Conservation (phyloP, 2,888 invertebrate species). For the Chrysomela aeneicollis region DNA sequence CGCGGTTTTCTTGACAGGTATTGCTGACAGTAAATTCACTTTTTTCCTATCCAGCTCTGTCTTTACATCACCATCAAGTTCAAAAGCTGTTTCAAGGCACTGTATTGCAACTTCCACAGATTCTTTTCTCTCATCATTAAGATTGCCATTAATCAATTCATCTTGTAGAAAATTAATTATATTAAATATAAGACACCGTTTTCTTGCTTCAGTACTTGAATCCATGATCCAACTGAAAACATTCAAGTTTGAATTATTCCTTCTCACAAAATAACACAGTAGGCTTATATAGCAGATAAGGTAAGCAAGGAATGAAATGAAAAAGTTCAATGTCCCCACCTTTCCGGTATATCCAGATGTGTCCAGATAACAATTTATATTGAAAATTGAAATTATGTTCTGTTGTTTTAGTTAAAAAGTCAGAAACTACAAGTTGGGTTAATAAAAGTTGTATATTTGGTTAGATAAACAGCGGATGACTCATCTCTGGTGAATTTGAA, state of each 20-base stretch:
- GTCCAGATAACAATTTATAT: no score
- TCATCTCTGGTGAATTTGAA: no score
- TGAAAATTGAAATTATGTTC: no score
- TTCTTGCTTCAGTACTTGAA: conserved; percentile 29
- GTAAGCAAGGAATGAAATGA: no score
- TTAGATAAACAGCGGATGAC: no score
- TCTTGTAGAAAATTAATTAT: conserved; percentile 54
- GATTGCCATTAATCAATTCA: conserved; percentile 48
- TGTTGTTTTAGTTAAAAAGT: no score
- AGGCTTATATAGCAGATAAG: no score
- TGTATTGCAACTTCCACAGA: conserved; percentile 94
- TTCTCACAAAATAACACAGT: no score
- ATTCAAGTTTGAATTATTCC: background rate
- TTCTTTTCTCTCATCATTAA: conserved; percentile 65
- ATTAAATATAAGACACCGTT: conserved; percentile 48
- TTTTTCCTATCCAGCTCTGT: conserved; percentile 37
- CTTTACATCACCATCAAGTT: conserved; percentile 62
- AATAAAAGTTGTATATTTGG: no score
- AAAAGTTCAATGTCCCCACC: no score
- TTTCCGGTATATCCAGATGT: no score
- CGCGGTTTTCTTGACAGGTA: conserved; percentile 33
- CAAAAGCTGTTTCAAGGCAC: conserved; percentile 91
- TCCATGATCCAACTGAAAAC: conserved; percentile 32
- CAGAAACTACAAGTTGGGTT: no score
- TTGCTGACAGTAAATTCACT: conserved; percentile 43